phyloP scores from a whole-genome alignment of 2,113 vertebrate species.

The Cichladusa arquata region DNA sequence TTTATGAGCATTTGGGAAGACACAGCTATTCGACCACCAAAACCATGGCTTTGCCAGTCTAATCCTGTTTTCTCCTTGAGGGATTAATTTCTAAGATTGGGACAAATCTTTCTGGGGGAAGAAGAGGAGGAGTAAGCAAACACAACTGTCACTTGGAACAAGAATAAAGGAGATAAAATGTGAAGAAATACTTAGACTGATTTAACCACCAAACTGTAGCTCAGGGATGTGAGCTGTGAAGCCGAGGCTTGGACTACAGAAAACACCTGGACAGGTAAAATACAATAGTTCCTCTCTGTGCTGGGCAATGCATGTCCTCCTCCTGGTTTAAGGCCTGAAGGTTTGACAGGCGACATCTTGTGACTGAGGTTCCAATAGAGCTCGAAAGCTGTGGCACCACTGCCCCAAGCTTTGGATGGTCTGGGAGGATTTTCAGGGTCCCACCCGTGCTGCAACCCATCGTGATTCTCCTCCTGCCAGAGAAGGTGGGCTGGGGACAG shows the following conservation, averaged over 20 bases:
- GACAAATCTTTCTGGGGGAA: background rate
- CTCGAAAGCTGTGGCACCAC: rapidly evolving
- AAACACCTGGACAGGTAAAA: background rate
- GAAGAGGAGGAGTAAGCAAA: background rate
- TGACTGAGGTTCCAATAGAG: background rate
- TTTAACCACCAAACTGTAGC: background rate
- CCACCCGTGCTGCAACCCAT: rapidly evolving
- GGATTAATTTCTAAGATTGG: background rate
- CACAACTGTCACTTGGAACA: background rate
- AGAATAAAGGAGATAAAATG: background rate
- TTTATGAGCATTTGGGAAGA: background rate
- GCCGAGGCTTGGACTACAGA: background rate
- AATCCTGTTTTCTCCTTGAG: background rate
- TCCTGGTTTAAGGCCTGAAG: background rate
- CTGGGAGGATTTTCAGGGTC: background rate
- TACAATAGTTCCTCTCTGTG: rapidly evolving
- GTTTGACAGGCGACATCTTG: rapidly evolving
- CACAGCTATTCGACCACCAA: background rate
- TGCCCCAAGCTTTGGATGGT: too few relatives aligned
- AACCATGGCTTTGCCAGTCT: background rate
- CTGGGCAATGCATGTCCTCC: background rate
- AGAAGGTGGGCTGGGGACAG: background rate
- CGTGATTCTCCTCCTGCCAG: rapidly evolving
- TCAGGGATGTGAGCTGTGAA: background rate
- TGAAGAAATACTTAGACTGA: background rate